Base-by-base conservation (phyloP, 2,797 vertebrate species). In the Eptatretus atami region DNA sequence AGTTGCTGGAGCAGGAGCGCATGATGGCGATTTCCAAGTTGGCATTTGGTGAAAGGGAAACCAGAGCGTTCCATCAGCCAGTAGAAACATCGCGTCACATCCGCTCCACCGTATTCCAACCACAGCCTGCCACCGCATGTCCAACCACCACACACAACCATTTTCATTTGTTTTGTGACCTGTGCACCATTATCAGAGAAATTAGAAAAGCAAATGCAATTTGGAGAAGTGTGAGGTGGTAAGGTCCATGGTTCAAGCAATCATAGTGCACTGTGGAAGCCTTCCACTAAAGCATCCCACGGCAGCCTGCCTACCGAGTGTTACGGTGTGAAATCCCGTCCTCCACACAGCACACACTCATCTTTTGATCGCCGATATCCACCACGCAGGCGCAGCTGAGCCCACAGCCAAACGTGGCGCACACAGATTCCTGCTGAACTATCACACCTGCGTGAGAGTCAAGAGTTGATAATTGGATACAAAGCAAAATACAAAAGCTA, bases 331-430 rank as follows among this genome's bases (percentile, higher is more conserved):
- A 95, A 67, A 98, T 83, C 2, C 90, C 90, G 3, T 98, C 90
- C 71, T 98, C 90, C 8, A 98, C 87, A 64, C 88, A 98, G 69
- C 86, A 86, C 53, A 98, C 74, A 1, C 88, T 94, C 66, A 86
- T 92, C 76, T 98, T 98, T 75, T 96, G 86, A 72, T 95, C 90
- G 10, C 90, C 87, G 10, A 98, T 81, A 54, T 95, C 90, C 31
- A 98, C 79, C 13, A 95, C 83, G 70, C 90, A 98, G 0, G 87
- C 87, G 3, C 90, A 95, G 73, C 85, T 84, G 66, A 95, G 73
- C 13, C 90, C 88, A 63, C 88, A 90, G 65, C 90, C 90, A 64
- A 87, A 95, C 2, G 83, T 86, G 14, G 84, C 86, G 53, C 86
- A 90, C 65, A 98, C 86, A 0, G 90, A 95, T 73, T 98, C 90